Evolutionary conservation across 2,888 invertebrate species (phyloP).

Genomic region (Meloe dianella): DNA sequence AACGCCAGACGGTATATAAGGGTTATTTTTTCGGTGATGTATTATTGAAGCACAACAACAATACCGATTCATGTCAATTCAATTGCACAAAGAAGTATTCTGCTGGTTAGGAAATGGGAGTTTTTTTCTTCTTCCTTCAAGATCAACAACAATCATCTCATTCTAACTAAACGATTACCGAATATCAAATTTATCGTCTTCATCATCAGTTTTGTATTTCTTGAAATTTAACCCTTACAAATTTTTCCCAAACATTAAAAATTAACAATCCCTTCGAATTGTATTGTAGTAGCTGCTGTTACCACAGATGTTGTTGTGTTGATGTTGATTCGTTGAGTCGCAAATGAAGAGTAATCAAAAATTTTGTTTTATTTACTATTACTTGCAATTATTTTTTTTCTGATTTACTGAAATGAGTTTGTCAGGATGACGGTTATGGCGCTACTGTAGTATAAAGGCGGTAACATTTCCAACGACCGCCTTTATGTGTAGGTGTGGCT

Average conservation of each 20-base stretch:
- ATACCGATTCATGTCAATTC: slow-evolving; percentile 56
- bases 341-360: neutral
- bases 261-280: neutral
- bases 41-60: slow-evolving; percentile 47
- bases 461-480: slow-evolving; percentile 22
- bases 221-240: neutral
- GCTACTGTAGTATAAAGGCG: slow-evolving; percentile 30
- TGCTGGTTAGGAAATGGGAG: slow-evolving; percentile 45
- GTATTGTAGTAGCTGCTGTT: neutral
- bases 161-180: neutral
- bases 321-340: neutral
- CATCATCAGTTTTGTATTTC: neutral
- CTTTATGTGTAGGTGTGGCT: slow-evolving; percentile 29
- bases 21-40: slow-evolving; percentile 53
- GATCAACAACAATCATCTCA: neutral
- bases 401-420: neutral
- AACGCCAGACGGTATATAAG: slow-evolving; percentile 46
- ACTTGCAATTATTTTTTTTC: neutral
- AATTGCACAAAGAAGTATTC: slow-evolving; percentile 55
- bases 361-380: no score
- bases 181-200: slow-evolving; percentile 6
- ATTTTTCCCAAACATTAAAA: neutral
- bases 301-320: neutral
- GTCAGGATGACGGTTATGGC: slow-evolving; percentile 17
- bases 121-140: slow-evolving; percentile 37